phyloP scores from a whole-genome alignment of 2,113 vertebrate species.

The Narcine bancroftii region DNA sequence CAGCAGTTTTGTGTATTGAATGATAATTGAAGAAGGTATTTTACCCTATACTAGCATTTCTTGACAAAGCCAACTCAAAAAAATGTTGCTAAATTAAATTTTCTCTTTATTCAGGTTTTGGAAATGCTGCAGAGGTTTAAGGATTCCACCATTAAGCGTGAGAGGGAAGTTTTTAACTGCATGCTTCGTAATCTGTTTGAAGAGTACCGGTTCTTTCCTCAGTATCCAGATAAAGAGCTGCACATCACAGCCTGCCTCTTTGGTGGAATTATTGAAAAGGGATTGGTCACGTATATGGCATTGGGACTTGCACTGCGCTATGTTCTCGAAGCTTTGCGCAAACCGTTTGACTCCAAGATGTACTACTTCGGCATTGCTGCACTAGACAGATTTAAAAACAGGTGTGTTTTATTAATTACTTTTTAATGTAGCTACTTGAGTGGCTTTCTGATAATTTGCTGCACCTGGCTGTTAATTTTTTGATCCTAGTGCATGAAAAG shows the following conservation, averaged over 20 bases:
- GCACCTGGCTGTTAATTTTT: too few relatives aligned
- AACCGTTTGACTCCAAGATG: constrained; percentile 97
- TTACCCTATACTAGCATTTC: neutral
- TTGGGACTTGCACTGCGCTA: constrained; percentile 89
- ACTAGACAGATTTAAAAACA: constrained; percentile 98
- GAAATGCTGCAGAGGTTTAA: constrained; percentile 99
- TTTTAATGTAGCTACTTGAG: neutral
- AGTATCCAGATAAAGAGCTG: constrained; percentile 97
- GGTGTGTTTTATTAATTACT: constrained; percentile 55
- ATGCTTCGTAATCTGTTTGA: constrained; percentile 98
- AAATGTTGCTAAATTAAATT: constrained; percentile 11
- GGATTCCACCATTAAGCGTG: constrained; percentile 92
- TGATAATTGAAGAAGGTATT: neutral
- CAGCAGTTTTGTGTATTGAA: too few relatives aligned
- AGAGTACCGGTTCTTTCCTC: constrained; percentile 95
- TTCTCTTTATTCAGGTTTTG: constrained; percentile 66
- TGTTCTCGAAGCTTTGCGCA: constrained; percentile 96
- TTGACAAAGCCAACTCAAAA: neutral
- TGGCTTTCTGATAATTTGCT: too few relatives aligned
- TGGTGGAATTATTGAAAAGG: constrained; percentile 96
- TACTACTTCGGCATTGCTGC: constrained; percentile 99
- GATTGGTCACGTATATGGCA: constrained; percentile 97
- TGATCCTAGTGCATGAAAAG: too few relatives aligned
- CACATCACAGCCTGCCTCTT: constrained; percentile 98
- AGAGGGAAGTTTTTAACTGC: constrained; percentile 96